Evolutionary conservation across 2,113 vertebrate genomes (phyloP).

Genomic region (Okapia johnstoni): DNA sequence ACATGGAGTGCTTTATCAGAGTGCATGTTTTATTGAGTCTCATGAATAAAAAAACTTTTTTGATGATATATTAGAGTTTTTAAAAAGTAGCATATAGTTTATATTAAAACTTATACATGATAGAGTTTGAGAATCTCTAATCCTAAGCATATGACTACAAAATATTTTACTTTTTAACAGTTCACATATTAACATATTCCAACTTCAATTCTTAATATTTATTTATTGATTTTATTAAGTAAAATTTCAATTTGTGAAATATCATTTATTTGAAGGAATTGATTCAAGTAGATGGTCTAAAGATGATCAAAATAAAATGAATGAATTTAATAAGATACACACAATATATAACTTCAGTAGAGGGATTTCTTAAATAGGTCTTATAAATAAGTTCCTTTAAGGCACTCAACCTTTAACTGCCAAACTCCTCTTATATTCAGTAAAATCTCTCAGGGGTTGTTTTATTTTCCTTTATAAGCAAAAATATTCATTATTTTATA

Average conservation of each 20-base stretch:
- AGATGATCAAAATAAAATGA: background rate
- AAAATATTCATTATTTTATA: constrained; percentile 44
- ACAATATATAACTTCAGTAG: background rate
- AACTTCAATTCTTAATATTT: background rate
- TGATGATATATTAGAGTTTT: background rate
- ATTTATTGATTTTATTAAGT: background rate
- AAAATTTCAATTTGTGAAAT: background rate
- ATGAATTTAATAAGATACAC: background rate
- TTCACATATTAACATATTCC: background rate
- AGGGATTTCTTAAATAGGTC: background rate
- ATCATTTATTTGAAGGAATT: background rate
- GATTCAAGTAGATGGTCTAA: background rate
- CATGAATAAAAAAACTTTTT: background rate
- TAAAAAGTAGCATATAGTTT: background rate
- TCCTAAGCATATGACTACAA: background rate
- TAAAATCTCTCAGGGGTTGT: background rate
- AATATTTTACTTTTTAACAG: background rate
- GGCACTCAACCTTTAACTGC: constrained; percentile 24
- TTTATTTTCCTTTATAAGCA: constrained; percentile 29
- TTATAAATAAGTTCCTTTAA: background rate
- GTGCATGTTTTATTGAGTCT: background rate
- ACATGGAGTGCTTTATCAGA: background rate
- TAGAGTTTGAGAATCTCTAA: background rate
- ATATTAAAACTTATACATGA: background rate
- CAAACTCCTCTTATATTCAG: constrained; percentile 10